phyloP scores from a whole-genome alignment of 1,140 invertebrate genomes.

The Lepidurus apus region DNA sequence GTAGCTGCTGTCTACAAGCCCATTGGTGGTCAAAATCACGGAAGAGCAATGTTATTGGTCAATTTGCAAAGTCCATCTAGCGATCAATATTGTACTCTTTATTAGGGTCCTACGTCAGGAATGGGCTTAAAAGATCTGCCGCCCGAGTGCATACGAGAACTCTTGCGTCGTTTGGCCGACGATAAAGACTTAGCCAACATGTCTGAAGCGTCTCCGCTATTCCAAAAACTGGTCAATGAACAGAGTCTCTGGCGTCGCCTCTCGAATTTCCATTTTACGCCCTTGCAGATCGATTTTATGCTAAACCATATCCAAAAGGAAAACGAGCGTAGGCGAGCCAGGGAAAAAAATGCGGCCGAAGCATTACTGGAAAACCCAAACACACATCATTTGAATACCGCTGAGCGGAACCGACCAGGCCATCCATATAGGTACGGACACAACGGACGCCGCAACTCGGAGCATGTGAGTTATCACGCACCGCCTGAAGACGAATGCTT shows the following conservation, averaged over 20 bases:
- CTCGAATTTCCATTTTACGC: conserved; percentile 84
- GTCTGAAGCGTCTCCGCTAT: conserved; percentile 61
- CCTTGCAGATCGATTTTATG: conserved; percentile 70
- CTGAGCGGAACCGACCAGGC: conserved; percentile 32
- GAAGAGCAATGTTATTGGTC: too few relatives aligned
- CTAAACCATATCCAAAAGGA: conserved; percentile 44
- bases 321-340: conserved; percentile 36
- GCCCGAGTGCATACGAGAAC: conserved; percentile 85
- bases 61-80: too few relatives aligned
- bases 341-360: conserved; percentile 42
- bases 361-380: conserved; percentile 22
- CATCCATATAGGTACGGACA: conserved; percentile 22
- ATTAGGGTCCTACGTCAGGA: background rate
- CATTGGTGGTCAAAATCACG: too few relatives aligned
- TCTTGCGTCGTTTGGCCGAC: conserved; percentile 81
- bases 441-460: background rate
- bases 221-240: conserved; percentile 76
- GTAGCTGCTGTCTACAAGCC: too few relatives aligned
- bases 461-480: background rate
- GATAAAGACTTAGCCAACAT: conserved; percentile 79
- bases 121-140: conserved; percentile 73
- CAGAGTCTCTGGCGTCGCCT: conserved; percentile 87
- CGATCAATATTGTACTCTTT: too few relatives aligned
- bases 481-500: background rate
- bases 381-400: background rate